These are phyloP conservation scores for Megalops atlanticus DNA, from an alignment of 2,113 vertebrate genomes.

Conservation along the genomic window DNA sequence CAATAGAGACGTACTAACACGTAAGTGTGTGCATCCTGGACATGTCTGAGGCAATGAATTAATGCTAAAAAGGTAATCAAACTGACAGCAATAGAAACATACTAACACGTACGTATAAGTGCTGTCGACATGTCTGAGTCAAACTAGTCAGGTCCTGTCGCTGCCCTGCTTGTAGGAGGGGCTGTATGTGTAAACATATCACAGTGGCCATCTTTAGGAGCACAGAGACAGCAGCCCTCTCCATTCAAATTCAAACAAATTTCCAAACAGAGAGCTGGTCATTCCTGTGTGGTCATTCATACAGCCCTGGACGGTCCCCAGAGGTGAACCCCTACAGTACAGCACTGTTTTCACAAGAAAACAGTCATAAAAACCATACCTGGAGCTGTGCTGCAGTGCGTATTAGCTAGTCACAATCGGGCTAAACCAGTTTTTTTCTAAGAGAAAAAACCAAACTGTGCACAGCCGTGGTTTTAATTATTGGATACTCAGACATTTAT, in stretches of 20 bases:
- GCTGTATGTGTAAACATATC: neutral
- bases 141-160: no score
- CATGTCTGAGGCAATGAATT: no score
- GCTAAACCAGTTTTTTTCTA: conserved; percentile 1
- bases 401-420: neutral
- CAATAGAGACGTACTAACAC: no score
- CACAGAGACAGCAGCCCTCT: neutral
- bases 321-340: neutral
- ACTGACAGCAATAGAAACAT: no score
- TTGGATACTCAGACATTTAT: no score
- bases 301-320: neutral
- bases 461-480: no score
- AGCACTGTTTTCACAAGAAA: neutral
- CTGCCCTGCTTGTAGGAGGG: neutral
- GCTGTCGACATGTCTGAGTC: no score
- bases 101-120: no score
- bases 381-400: neutral
- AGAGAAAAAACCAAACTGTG: neutral
- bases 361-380: neutral
- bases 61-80: no score
- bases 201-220: neutral
- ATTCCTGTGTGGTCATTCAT: neutral
- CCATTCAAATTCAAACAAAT: neutral
- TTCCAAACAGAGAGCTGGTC: neutral
- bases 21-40: no score